Base-by-base conservation (phyloP, 2,888 invertebrate species). In the Alcis repandata region DNA sequence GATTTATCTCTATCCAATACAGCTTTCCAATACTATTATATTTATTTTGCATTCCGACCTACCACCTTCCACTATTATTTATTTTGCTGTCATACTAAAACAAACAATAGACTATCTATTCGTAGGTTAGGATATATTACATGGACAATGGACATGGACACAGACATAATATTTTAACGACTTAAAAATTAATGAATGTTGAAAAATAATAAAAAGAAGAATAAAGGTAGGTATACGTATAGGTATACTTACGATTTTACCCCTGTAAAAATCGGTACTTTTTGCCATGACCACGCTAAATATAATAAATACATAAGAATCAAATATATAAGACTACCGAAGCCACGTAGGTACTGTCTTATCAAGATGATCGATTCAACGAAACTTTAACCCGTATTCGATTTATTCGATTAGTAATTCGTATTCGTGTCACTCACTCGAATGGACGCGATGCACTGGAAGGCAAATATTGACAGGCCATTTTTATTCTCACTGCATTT, bases 351-450 rank as follows among this genome's bases (percentile, higher is more conserved):
- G 74, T 57, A 13, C 15, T 20, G 27, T 70, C 64, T 67, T 79
- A 77, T 79, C 76, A 72, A 72, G 78, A 76, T 74, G 78, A 82
- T 83, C 72, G 69, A 63, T 71, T 74, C 72, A 69, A 76, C 75
- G 73, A 74, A 75, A 74, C 74, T 67, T 65, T 69, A 71, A 13
- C 20, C 13, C 22, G 48, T 15, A 49, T 22, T 15, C 19, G 41
- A 56, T 19, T 60, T 17, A 49, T 33, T 51, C 51, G 51, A 51
- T 36, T 19, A 36, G 19, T 36, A 51, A 36, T 83, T 76, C 69
- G 74, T 83, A 84, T 84, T 80, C 82, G 70, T 66, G 74, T 70
- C 82, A 74, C 74, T 65, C 58, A 56, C 45, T 17, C 46, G 58
- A 59, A 20, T 20, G 4, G 17, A 56, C 60, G 56, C 38, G 20